These are phyloP conservation scores for Silurus meridionalis DNA, from an alignment of 2,113 vertebrate genomes.

Conservation along the genomic window DNA sequence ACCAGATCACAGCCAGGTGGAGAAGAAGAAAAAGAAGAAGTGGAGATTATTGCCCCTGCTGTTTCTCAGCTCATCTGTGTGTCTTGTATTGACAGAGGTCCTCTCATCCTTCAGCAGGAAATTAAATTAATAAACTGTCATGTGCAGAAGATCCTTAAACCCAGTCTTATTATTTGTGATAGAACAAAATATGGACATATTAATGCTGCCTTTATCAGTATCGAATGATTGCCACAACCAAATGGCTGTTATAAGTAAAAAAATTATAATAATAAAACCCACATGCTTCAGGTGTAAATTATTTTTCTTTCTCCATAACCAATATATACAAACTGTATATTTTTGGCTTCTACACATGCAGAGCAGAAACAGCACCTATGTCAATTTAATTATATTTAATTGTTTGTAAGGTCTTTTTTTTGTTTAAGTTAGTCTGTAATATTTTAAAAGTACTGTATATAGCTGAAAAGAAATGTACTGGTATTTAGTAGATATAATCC, in stretches of 20 bases:
- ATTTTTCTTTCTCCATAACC: not conserved
- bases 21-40: not conserved
- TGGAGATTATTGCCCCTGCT: not conserved
- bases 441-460: not conserved
- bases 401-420: not conserved
- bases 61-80: conserved; percentile 2
- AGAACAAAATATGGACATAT: not conserved
- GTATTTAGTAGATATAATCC: not conserved
- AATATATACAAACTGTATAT: not conserved
- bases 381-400: not conserved
- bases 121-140: conserved; percentile 17
- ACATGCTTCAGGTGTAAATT: not conserved
- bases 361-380: not conserved
- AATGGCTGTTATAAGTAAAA: not conserved
- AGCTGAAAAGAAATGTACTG: too few relatives aligned
- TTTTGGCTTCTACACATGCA: not conserved
- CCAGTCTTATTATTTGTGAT: not conserved
- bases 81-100: not conserved
- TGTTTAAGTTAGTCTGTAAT: not conserved
- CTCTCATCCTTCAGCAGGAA: not conserved
- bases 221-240: not conserved
- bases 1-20: not conserved
- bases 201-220: conserved; percentile 3
- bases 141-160: not conserved
- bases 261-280: too few relatives aligned